Evolutionary conservation across 1,140 invertebrate species (phyloP), one percentile per base, ranked within the genome.

Genomic region (Antheraea mylitta): DNA sequence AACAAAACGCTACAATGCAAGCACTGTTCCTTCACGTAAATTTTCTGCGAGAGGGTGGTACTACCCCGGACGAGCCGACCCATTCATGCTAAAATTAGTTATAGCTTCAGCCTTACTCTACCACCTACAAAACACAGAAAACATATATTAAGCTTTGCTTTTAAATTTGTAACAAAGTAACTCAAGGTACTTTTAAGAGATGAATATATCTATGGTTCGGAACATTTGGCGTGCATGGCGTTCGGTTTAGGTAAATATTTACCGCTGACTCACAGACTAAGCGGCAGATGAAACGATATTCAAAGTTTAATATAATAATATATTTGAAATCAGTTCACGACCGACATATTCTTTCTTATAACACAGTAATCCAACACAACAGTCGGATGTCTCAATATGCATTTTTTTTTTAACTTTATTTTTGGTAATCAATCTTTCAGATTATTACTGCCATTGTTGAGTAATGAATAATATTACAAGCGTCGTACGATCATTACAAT

Each of bases 221-320:
- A 71, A 71, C 70, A 71, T 71, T 71, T 71, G 70, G 70, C 70
- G 70, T 58, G 66, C 61, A 64, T 66, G 61, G 61, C 30, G 61
- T 63, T 67, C 65, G 62, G 53, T 67, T 71, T 71, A 18, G 61
- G 66, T 71, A 71, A 71, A 71, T 71, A 71, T 71, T 71, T 71
- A 71, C 70, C 53, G 64, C 37, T 71, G 70, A 71, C 42, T 71
- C 70, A 71, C 58, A 13, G 70, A 42, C 61, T 6, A n/a, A 53
- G 11, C 45, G 65, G 66, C 70, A 45, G 53, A 53, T 53, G 45
- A 53, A 53, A 53, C 45, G 45, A 53, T 11, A 53, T 53, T 53
- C 16, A 13, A 6, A 13, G 45, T 53, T 16, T 53, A 53, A 16
- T 53, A 53, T 53, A 53, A 53, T 53, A 53, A 2, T n/a, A 16